Evolutionary conservation across 2,797 vertebrate species (phyloP), one percentile per base, ranked within the genome.

Genomic region (Cryptoblepharus egeriae): DNA sequence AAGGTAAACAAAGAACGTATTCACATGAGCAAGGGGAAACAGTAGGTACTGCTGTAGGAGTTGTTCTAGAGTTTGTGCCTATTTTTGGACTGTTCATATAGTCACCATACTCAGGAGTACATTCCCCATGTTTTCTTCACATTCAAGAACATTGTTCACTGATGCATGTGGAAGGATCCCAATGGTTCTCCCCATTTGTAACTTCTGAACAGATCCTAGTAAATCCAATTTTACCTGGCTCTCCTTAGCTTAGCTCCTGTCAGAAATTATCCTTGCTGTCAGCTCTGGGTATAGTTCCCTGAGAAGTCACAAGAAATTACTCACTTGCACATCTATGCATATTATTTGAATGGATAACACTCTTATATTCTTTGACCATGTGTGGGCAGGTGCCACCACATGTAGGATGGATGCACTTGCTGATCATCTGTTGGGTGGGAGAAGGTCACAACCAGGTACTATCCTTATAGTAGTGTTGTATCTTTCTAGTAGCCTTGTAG

Each of bases 1-100:
- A 89, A 80, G 76, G 81, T 83, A 82, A 85, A 71, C 74, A 82
- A 83, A 75, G 39, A 12, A 8, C 6, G 30, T 42, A 35, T 75
- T 49, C 37, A 35, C 39, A 74, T 30, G 64, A 84, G 61, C 9
- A 37, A 84, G 55, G 20, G 77, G 11, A 11, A 67, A 39, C 30
- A 74, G 49, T 75, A 52, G 77, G 55, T 22, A 69, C 74, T 82
- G 61, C 32, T 39, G 42, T 58, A 67, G 77, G 26, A 79, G 72
- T 26, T 20, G 12, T 68, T 79, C 52, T n/a, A 30, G 63, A 58
- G 18, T 64, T 39, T 55, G 60, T 55, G 35, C 30, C 45, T 83
- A 37, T 77, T 77, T 83, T 22, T 63, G 26, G 6, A 26, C 20
- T 57, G 28, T 60, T 69, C 71, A n/a, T n/a, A 52, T 26, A 60